Conservation (phyloP, 2,797 vertebrate species). For the Sebastes glaucus region DNA sequence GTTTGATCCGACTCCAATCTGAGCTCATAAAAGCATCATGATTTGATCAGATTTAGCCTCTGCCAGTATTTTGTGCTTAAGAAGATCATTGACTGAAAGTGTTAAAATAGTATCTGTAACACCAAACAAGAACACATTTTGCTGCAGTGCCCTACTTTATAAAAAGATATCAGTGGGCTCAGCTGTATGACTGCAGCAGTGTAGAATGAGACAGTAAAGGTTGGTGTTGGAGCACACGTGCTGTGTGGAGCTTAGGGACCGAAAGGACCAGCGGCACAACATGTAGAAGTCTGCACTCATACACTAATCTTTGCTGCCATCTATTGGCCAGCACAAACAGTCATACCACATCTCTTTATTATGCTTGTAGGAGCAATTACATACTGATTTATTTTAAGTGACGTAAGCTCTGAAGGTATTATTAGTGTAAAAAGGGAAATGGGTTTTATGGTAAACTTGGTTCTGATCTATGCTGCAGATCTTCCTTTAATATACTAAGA, state of each 20-base stretch:
- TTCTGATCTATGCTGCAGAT: not conserved
- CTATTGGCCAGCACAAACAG: constrained; percentile 69
- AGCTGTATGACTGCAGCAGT: not conserved
- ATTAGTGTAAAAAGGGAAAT: not conserved
- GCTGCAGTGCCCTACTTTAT: not conserved
- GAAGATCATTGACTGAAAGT: not conserved
- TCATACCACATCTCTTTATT: accelerated
- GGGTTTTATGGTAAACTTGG: not conserved
- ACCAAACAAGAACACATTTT: not conserved
- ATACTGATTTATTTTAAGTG: not conserved
- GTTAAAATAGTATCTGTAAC: not conserved
- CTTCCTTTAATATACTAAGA: not conserved
- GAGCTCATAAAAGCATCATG: not conserved
- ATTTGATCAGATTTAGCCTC: not conserved
- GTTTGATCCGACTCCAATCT: constrained; percentile 13
- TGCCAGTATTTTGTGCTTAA: not conserved
- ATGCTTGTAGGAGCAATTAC: not conserved
- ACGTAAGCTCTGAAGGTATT: not conserved
- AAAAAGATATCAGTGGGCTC: not conserved
- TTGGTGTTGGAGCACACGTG: constrained; percentile 31
- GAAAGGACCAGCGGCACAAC: constrained; percentile 80
- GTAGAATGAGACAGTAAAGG: constrained; percentile 13
- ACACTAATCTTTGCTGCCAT: constrained; percentile 79
- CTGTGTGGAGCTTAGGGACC: constrained; percentile 83
- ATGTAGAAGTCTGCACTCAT: constrained; percentile 20